Evolutionary conservation across 2,888 invertebrate species (phyloP), one percentile per base, ranked within the genome.

Genomic region (Panzeria rudis): DNA sequence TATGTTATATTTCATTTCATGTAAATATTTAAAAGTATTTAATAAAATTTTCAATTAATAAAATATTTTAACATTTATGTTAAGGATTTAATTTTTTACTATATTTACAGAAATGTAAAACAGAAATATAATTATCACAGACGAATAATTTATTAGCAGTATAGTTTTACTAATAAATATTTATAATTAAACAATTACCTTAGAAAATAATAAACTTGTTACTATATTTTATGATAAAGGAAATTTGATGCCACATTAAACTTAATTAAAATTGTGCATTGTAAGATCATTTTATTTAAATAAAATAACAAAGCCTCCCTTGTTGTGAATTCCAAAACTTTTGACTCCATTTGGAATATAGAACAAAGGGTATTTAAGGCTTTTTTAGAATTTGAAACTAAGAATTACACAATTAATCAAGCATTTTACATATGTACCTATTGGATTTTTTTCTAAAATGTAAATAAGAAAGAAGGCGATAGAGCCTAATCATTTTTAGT

Each of bases 51-150:
- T 62, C 7, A 62, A 8, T 20, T 25, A n/a, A 61, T 20, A 61
- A 38, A 38, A 13, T 25, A 15, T 23, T 62, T 11, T 20, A 17
- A 13, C 17, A 61, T 50, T 50, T 29, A 13, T 50, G 56, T 72
- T 56, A 25, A 50, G 29, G 38, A 9, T 41, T 64, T 61, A 61
- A 32, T 73, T 69, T 44, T 68, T 44, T 35, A 29, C 4, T 52
- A 35, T 72, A 64, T 64, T 82, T 54, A 81, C 38, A 64, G 5
- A 54, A 52, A 29, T 61, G 32, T 64, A 41, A 29, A 56, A 35
- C 61, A 41, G 47, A 59, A 75, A 71, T 62, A 79, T 77, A 47
- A 25, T 78, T 85, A 85, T 85, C 85, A 85, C 85, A 85, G 85
- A 79, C 82, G 75, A 81, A 71, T 79, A 44, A 79, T 82, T 75